Evolutionary conservation across 2,797 vertebrate genomes (phyloP).

Genomic region (Sebastes itinus): DNA sequence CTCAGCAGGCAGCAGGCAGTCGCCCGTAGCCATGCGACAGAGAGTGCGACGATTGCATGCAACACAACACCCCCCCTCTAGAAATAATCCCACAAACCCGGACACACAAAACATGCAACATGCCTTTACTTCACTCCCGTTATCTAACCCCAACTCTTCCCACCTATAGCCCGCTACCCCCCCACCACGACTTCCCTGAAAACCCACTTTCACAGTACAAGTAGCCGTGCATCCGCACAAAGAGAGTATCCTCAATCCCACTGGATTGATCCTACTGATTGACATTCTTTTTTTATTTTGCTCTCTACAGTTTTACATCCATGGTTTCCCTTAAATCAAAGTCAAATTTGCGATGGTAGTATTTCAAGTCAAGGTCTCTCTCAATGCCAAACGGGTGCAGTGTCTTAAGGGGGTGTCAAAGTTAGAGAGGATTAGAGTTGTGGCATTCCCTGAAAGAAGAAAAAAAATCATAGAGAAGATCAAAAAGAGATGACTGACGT

Average conservation of each 20-base stretch:
- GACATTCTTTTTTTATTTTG: slow-evolving; percentile 6
- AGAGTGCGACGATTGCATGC: slow-evolving; percentile 66
- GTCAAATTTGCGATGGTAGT: slow-evolving; percentile 50
- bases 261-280: slow-evolving; percentile 62
- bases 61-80: slow-evolving; percentile 42
- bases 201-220: slow-evolving; percentile 76
- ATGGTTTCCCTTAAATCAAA: slow-evolving; percentile 27
- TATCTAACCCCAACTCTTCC: slow-evolving; percentile 48
- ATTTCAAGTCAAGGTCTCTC: slow-evolving; percentile 77
- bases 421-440: slow-evolving; percentile 72
- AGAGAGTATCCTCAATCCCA: slow-evolving; percentile 82
- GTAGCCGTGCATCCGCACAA: slow-evolving; percentile 82
- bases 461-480: slow-evolving; percentile 71
- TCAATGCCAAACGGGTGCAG: slow-evolving; percentile 83
- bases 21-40: slow-evolving; percentile 75
- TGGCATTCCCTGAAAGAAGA: slow-evolving; percentile 78
- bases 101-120: slow-evolving; percentile 68
- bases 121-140: slow-evolving; percentile 55
- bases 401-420: slow-evolving; percentile 75
- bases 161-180: slow-evolving; percentile 36
- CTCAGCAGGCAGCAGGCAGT: slow-evolving; percentile 56
- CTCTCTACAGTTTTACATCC: slow-evolving; percentile 35
- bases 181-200: slow-evolving; percentile 38
- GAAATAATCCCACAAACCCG: slow-evolving; percentile 25
- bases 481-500: slow-evolving; percentile 69